Base-by-base conservation (phyloP, 2,888 invertebrate genomes). In the Platypus cylindrus region DNA sequence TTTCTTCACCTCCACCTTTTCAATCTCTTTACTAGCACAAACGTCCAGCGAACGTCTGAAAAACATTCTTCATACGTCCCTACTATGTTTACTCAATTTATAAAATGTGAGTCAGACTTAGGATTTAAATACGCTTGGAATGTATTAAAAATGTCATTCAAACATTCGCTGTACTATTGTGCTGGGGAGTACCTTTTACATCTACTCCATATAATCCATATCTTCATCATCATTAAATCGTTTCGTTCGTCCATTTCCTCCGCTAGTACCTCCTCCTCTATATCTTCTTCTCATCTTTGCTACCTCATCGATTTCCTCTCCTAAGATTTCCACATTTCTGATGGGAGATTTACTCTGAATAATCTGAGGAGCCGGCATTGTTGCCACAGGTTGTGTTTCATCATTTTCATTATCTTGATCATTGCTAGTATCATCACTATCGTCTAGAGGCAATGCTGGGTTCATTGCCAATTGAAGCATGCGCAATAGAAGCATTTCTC, bases 381-480 rank as follows among this genome's bases (percentile, higher is more conserved):
- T 43, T 4, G 40, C 36, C 13, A 30, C 27, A 29, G 32, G 32
- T 7, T 32, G 24, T 17, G 25, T 8, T 30, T 37, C 39, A 59
- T 56, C 57, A n/a, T 57, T 51, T 24, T 56, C 57, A n/a, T n/a
- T n/a, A n/a, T n/a, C n/a, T n/a, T n/a, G n/a, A n/a, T n/a, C n/a
- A n/a, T n/a, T n/a, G n/a, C n/a, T n/a, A n/a, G 25, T 8, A 28
- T 37, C 39, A 59, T 56, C 57, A n/a, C 56, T 51, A 23, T 56
- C 57, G 5, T 58, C 54, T 2, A 58, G 18, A 3, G 50, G 65
- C 38, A 64, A 53, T 29, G 75, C 73, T 5, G 75, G 72, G 53
- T 75, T 76, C 44, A 81, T 76, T 0, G 79, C 79, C 37, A 81
- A 54, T 52, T 80, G 73, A 17, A 81, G 59, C 80, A 81, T 80